phyloP scores from a whole-genome alignment of 1,140 invertebrate genomes.

The Harlomillsia oculata region DNA sequence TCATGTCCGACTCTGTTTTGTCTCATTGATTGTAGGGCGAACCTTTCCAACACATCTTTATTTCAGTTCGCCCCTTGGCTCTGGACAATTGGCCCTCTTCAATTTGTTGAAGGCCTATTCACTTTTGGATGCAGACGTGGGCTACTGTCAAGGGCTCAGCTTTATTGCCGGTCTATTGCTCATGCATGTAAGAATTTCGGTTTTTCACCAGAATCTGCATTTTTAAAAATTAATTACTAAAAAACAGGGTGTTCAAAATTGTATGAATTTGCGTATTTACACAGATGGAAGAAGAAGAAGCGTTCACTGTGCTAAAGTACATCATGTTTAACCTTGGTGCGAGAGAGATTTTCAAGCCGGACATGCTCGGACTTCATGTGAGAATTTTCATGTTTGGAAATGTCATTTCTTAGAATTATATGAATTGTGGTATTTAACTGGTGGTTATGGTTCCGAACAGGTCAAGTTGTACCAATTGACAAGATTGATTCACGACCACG shows the following conservation, averaged over 20 bases:
- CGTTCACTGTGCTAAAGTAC: constrained; percentile 76
- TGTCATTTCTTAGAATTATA: not conserved
- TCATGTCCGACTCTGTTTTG: too few species aligned
- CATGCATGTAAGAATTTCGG: constrained; percentile 65
- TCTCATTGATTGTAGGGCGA: constrained; percentile 53
- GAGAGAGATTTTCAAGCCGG: constrained; percentile 77
- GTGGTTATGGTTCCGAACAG: too few species aligned
- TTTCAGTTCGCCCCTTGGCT: constrained; percentile 73
- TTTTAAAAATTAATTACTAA: not conserved
- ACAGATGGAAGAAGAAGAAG: constrained; percentile 80
- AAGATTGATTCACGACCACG: constrained; percentile 76
- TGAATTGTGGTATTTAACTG: too few species aligned
- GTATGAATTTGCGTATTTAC: constrained; percentile 37
- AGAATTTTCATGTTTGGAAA: constrained; percentile 3
- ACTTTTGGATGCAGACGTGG: constrained; percentile 82
- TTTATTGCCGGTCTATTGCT: constrained; percentile 88
- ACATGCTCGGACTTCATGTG: constrained; percentile 83
- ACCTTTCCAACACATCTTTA: constrained; percentile 92
- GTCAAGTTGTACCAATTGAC: constrained; percentile 79
- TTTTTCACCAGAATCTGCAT: constrained; percentile 1
- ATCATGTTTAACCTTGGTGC: constrained; percentile 82
- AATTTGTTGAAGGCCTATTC: constrained; percentile 94
- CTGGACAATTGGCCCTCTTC: constrained; percentile 84
- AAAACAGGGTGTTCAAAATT: too few species aligned
- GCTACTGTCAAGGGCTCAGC: constrained; percentile 90